Percentiles rank a stretch among this genome's conserved stretches.
These are phyloP conservation scores for Epsilonema sp. DNA, from an alignment of 2,888 invertebrate species.

Conservation along the genomic window DNA sequence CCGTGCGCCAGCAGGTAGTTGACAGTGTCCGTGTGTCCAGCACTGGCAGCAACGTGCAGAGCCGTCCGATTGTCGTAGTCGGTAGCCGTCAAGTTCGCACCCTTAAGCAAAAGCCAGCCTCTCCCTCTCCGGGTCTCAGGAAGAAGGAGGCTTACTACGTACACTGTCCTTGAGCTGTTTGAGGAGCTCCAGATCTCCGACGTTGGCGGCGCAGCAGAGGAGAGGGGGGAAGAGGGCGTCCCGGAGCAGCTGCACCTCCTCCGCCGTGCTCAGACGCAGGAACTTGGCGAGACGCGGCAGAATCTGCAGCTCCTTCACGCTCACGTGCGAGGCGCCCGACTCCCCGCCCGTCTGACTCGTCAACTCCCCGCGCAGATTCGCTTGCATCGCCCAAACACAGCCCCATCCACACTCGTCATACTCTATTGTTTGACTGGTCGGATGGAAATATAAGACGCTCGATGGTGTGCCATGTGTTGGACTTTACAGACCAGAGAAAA, in stretches of 20 bases:
- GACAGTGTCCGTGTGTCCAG: conserved; percentile 48
- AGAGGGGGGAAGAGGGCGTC: conserved; percentile 47
- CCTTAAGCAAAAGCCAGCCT: conserved; percentile 30
- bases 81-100: conserved; percentile 50
- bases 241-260: neutral
- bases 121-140: neutral
- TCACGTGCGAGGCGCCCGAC: neutral
- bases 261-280: conserved; percentile 14
- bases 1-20: conserved; percentile 54
- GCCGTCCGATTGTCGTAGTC: conserved; percentile 57
- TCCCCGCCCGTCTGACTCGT: conserved; percentile 37
- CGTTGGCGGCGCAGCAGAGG: conserved; percentile 43
- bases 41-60: conserved; percentile 54
- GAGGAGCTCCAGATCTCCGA: conserved; percentile 21
- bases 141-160: conserved; percentile 1
- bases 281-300: conserved; percentile 22
- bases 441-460: too few relatives aligned
- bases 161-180: conserved; percentile 18
- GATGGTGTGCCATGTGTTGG: too few relatives aligned
- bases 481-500: too few relatives aligned
- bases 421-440: too few relatives aligned
- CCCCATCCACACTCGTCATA: neutral
- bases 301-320: conserved; percentile 1
- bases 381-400: conserved; percentile 47
- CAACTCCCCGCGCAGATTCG: conserved; percentile 55